Evolutionary conservation across 2,113 vertebrate species (phyloP).

Genomic region (Takifugu flavidus): DNA sequence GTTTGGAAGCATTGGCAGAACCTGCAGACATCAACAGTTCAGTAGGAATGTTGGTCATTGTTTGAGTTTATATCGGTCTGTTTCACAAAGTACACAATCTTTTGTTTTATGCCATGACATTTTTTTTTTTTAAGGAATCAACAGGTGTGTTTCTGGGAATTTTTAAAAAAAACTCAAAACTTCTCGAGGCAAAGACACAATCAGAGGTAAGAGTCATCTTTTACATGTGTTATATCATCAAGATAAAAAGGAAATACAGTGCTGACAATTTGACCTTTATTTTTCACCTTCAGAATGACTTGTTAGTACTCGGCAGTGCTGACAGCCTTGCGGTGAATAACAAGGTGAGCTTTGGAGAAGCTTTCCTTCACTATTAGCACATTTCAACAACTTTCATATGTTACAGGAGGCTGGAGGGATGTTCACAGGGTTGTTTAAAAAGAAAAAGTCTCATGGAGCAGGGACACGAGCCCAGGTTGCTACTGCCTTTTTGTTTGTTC

Average conservation of each 20-base stretch:
- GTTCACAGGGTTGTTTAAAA: slow-evolving; percentile 4
- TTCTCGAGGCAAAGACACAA: not conserved
- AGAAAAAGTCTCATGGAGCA: not conserved
- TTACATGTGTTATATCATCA: not conserved
- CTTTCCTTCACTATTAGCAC: too few species aligned
- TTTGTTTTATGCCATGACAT: too few species aligned
- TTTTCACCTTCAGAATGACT: slow-evolving; percentile 38
- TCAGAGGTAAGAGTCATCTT: slow-evolving; percentile 11
- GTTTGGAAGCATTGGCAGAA: not conserved
- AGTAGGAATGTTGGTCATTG: not conserved
- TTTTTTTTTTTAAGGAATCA: not conserved
- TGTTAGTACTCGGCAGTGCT: slow-evolving; percentile 32
- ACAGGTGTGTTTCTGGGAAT: slow-evolving; percentile 1
- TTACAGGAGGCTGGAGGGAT: slow-evolving; percentile 3
- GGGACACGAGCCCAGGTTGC: slow-evolving; percentile 17
- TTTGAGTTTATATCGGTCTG: not conserved
- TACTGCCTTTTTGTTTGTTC: not conserved
- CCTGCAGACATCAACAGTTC: slow-evolving; percentile 17
- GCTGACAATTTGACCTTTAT: not conserved
- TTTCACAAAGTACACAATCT: not conserved
- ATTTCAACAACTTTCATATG: not conserved
- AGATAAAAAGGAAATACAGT: not conserved
- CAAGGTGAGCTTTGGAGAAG: not conserved
- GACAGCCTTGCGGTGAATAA: slow-evolving; percentile 36
- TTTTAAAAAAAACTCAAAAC: not conserved